Conservation (phyloP, 2,888 invertebrate species). For the Amorpha juglandis region DNA sequence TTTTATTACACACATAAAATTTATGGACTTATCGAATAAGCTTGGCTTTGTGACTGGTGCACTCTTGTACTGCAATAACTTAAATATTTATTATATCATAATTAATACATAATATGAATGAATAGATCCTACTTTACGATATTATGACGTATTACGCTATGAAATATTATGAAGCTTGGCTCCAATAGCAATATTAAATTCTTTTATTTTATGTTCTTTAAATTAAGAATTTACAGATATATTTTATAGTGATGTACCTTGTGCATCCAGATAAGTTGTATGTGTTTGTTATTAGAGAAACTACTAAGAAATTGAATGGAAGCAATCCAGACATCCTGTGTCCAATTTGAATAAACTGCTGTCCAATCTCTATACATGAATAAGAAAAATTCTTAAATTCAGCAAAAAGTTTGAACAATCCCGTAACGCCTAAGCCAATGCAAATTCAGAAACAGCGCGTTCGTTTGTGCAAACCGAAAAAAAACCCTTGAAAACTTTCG, state of each 20-base stretch:
- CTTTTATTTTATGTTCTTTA: neutral
- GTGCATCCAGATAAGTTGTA: neutral
- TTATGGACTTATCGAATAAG: conserved; percentile 20
- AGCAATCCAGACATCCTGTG: too few species aligned
- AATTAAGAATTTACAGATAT: neutral
- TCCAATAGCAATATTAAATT: neutral
- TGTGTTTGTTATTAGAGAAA: too few species aligned
- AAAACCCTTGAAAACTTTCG: neutral
- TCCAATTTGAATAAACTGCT: neutral
- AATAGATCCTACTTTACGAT: neutral
- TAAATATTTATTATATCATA: conserved; percentile 23
- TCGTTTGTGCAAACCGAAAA: neutral
- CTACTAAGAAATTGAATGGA: too few species aligned
- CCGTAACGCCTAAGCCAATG: neutral
- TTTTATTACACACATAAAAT: conserved; percentile 28
- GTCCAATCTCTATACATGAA: neutral
- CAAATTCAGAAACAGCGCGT: conserved; percentile 2
- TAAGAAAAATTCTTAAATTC: neutral
- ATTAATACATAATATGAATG: conserved; percentile 22
- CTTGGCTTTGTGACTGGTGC: neutral
- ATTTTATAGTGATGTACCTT: neutral
- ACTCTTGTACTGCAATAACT: conserved; percentile 20
- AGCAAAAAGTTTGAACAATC: neutral
- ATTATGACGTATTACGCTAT: neutral
- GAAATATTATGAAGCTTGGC: neutral